These are phyloP conservation scores for Lontra canadensis DNA, from an alignment of 2,113 vertebrate species.

Conservation along the genomic window DNA sequence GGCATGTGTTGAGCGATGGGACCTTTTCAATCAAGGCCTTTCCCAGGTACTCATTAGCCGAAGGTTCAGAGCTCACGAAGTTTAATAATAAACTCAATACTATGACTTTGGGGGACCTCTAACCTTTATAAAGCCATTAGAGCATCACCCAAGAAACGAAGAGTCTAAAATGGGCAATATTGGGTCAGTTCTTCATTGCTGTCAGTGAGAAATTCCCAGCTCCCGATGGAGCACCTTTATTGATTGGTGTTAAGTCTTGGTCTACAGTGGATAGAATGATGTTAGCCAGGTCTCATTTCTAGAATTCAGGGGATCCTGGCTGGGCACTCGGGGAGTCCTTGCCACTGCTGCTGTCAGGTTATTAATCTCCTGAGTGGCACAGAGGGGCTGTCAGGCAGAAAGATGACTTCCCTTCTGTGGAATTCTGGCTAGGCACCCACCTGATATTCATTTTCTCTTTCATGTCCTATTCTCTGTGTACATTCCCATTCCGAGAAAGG, in stretches of 20 bases:
- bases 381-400: not conserved
- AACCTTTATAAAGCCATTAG: not conserved
- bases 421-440: not conserved
- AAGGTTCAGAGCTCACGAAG: constrained; percentile 17
- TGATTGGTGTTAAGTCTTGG: constrained; percentile 48
- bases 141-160: constrained; percentile 34
- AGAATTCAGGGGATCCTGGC: not conserved
- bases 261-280: not conserved
- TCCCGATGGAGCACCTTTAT: constrained; percentile 51
- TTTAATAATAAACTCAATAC: constrained; percentile 52
- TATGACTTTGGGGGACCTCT: not conserved
- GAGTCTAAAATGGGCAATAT: constrained; percentile 41
- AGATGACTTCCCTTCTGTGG: not conserved
- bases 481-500: not conserved
- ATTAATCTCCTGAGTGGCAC: constrained; percentile 2
- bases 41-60: constrained; percentile 28
- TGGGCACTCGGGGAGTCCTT: not conserved
- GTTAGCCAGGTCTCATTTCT: not conserved
- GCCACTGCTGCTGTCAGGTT: not conserved
- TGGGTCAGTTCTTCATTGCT: constrained; percentile 56
- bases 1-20: not conserved
- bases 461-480: not conserved
- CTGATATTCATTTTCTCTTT: not conserved
- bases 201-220: constrained; percentile 46
- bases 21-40: not conserved